These are phyloP conservation scores for Petrolisthes manimaculis DNA, from an alignment of 2,888 invertebrate genomes.

Conservation along the genomic window DNA sequence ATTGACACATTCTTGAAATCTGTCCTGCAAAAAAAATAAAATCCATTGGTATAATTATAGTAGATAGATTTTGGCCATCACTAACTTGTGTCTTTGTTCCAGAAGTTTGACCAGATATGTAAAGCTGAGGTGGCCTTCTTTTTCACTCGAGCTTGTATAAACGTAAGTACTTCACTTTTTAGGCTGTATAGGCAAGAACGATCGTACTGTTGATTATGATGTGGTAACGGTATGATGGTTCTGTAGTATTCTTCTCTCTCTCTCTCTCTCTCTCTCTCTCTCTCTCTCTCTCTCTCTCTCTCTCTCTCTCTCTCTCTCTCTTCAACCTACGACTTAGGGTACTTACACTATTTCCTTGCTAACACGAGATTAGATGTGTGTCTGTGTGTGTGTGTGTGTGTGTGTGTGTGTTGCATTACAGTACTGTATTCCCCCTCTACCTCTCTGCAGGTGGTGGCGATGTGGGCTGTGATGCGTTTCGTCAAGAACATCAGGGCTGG, in stretches of 20 bases:
- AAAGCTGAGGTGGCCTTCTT: slow-evolving; percentile 27
- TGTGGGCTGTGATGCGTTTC: slow-evolving; percentile 46
- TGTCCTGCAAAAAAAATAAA: too few relatives aligned
- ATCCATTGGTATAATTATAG: too few relatives aligned
- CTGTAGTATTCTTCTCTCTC: background rate
- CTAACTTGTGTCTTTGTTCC: slow-evolving; percentile 3
- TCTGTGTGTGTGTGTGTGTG: too few relatives aligned
- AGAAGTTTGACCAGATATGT: slow-evolving; percentile 29
- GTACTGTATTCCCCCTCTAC: background rate
- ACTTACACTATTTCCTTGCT: too few relatives aligned
- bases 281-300: slow-evolving; percentile 11
- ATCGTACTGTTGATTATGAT: too few relatives aligned
- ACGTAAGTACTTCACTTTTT: slow-evolving; percentile 10
- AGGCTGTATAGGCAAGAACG: too few relatives aligned
- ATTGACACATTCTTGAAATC: too few relatives aligned
- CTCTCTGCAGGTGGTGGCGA: slow-evolving; percentile 18
- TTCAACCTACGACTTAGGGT: too few relatives aligned
- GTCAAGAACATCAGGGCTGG: slow-evolving; percentile 31
- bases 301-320: background rate
- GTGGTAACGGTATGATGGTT: background rate
- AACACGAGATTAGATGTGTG: too few relatives aligned
- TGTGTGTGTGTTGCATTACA: background rate
- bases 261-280: background rate
- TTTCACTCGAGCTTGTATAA: slow-evolving; percentile 18
- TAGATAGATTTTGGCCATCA: too few relatives aligned